Evolutionary conservation across 1,140 invertebrate species (phyloP), one percentile per base, ranked within the genome.

Genomic region (Megalonaias nervosa): DNA sequence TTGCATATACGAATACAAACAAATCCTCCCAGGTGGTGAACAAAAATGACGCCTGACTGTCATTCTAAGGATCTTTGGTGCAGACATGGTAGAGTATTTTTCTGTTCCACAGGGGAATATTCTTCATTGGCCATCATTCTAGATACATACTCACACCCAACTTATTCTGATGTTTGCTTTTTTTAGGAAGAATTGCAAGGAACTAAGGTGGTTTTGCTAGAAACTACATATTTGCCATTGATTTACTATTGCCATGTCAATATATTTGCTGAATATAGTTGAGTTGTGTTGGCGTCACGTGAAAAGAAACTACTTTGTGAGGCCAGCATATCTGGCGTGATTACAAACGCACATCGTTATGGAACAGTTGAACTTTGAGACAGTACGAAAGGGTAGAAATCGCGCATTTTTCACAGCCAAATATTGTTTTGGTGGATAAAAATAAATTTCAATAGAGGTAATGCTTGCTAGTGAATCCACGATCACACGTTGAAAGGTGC

Each of bases 61-160:
- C 15, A 74, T 67, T 61, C 67, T 89, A 4, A 71, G 77, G 5
- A 57, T 88, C 21, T 61, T 88, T 61, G 14, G 79, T 48, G 83
- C 68, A 12, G 71, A 81, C 14, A 78, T 89, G 16, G 15, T n/a
- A n/a, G n/a, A n/a, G n/a, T 81, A 12, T 69, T 79, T 11, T 89
- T 84, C 68, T 80, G 83, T 23, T 38, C 73, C n/a, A 75, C 84
- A 9, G 88, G 89, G 88, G 89, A 66, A 71, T 86, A 19, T 80
- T 84, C 61, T 61, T 86, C 14, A 38, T 86, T 17, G 86, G 89
- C 73, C 67, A 78, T 16, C 89, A 82, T 68, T 79, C 83, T 2
- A 75, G 88, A 14, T 90, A 88, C 75, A 86, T 83, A 9, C 72
- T 88, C 26, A 86, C 83, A 5, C 87, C 87, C 1, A 88, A 88